A percentile compares a stretch with the other conserved stretches of the same genome.
Conservation (phyloP, 1,140 invertebrate genomes). For the Zaprionus davidi region DNA sequence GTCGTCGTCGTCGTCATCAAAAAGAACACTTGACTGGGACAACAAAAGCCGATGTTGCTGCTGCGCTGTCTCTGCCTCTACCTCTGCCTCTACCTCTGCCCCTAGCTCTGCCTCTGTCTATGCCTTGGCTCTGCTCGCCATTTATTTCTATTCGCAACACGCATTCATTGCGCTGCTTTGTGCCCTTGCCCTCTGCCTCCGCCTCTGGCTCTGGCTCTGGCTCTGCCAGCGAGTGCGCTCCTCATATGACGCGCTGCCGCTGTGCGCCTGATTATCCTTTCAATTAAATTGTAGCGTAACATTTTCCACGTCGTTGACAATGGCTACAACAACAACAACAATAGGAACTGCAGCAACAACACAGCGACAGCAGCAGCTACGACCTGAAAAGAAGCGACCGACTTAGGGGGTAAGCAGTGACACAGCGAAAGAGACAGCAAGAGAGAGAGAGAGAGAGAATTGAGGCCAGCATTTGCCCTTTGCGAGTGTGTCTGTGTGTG, state of each 20-base stretch:
- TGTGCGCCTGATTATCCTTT: slow-evolving; percentile 81
- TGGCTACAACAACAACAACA: slow-evolving; percentile 34
- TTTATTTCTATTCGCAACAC: slow-evolving; percentile 76
- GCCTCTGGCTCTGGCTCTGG: slow-evolving; percentile 25
- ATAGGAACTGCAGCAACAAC: not conserved
- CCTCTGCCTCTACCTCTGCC: slow-evolving; percentile 39
- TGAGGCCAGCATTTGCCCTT: slow-evolving; percentile 30
- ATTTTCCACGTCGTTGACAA: slow-evolving; percentile 77
- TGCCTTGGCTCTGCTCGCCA: slow-evolving; percentile 40
- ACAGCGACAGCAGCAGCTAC: not conserved
- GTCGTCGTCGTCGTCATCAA: slow-evolving; percentile 54
- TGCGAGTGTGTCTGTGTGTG: slow-evolving; percentile 20
- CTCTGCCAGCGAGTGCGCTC: slow-evolving; percentile 45
- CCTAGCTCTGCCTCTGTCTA: slow-evolving; percentile 32
- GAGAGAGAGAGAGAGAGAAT: slow-evolving; percentile 9
- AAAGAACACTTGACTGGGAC: slow-evolving; percentile 80
- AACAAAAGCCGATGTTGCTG: slow-evolving; percentile 76
- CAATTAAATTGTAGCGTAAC: slow-evolving; percentile 83
- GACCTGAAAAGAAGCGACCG: not conserved
- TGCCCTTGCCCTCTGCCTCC: slow-evolving; percentile 36
- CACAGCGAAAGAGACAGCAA: not conserved
- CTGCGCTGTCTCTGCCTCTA: slow-evolving; percentile 36
- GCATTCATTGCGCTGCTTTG: slow-evolving; percentile 69
- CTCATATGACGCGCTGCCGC: slow-evolving; percentile 62
- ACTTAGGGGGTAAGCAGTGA: not conserved